phyloP scores from a whole-genome alignment of 2,888 invertebrate genomes.

The Drosophila rubida region DNA sequence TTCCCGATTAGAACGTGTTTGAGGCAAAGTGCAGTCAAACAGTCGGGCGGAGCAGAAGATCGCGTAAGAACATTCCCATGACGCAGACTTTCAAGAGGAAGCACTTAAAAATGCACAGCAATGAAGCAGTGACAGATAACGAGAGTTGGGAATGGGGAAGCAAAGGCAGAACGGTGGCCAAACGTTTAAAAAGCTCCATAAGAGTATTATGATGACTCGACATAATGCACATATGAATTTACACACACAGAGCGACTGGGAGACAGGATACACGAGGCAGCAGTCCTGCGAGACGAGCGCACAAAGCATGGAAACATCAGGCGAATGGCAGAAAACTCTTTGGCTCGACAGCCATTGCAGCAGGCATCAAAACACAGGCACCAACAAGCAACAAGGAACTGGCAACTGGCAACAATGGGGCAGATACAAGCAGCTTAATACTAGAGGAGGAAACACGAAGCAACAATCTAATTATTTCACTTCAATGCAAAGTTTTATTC shows the following conservation, averaged over 20 bases:
- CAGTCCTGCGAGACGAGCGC: background rate
- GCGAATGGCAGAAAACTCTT: background rate
- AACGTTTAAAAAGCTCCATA: constrained; percentile 10
- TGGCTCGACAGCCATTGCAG: background rate
- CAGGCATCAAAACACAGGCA: too few species aligned
- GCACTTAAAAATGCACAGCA: background rate
- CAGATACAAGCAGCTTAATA: background rate
- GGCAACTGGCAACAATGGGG: background rate
- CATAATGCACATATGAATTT: constrained; percentile 4
- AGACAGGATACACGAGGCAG: background rate
- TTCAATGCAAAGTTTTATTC: constrained; percentile 1
- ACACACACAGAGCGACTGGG: background rate
- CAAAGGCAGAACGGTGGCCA: background rate
- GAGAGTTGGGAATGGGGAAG: background rate
- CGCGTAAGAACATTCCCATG: background rate
- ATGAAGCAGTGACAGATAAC: background rate
- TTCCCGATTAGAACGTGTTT: too few species aligned
- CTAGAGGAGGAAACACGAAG: background rate
- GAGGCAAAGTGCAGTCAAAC: background rate
- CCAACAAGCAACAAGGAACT: background rate
- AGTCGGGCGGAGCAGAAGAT: background rate
- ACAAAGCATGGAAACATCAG: constrained; percentile 3
- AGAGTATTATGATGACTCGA: constrained; percentile 4
- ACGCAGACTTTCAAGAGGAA: background rate
- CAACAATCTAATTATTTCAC: constrained; percentile 17